Evolutionary conservation across 1,140 invertebrate genomes (phyloP).

Genomic region (Listronotus bonariensis): DNA sequence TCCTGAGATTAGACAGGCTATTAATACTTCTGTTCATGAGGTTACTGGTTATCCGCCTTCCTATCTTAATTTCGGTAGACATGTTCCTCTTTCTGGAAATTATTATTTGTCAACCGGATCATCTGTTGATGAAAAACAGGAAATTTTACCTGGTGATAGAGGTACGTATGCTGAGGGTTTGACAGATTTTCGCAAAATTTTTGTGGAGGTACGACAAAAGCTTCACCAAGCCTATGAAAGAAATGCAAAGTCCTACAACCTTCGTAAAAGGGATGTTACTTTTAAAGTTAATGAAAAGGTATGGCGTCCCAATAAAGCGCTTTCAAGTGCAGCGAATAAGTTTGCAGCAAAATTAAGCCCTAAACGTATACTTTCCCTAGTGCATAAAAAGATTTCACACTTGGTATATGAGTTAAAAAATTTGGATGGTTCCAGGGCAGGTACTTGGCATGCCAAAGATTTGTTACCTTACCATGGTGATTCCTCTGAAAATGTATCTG

Average conservation of each 20-base stretch:
- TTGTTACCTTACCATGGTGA: slow-evolving; percentile 14
- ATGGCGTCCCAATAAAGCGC: slow-evolving; percentile 30
- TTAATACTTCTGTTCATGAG: slow-evolving; percentile 33
- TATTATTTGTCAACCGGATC: slow-evolving; percentile 29
- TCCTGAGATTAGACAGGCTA: slow-evolving; percentile 16
- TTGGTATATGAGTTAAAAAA: too few species aligned
- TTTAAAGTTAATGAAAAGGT: slow-evolving; percentile 35
- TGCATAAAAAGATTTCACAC: slow-evolving; percentile 4
- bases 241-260: slow-evolving; percentile 25
- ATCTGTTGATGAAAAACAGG: background rate
- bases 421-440: slow-evolving; percentile 21
- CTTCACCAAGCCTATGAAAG: slow-evolving; percentile 28
- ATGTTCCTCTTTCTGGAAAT: slow-evolving; percentile 13
- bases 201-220: slow-evolving; percentile 12
- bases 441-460: slow-evolving; percentile 35
- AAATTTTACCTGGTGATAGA: slow-evolving; percentile 17
- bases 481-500: too few species aligned
- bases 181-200: too few species aligned
- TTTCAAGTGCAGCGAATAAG: slow-evolving; percentile 29
- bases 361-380: slow-evolving; percentile 35
- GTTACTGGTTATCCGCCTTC: slow-evolving; percentile 18
- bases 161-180: background rate
- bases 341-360: slow-evolving; percentile 38
- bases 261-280: slow-evolving; percentile 20
- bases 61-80: too few species aligned